These are phyloP conservation scores for Thripadectes ignobilis DNA, from an alignment of 2,797 vertebrate genomes.

Conservation along the genomic window DNA sequence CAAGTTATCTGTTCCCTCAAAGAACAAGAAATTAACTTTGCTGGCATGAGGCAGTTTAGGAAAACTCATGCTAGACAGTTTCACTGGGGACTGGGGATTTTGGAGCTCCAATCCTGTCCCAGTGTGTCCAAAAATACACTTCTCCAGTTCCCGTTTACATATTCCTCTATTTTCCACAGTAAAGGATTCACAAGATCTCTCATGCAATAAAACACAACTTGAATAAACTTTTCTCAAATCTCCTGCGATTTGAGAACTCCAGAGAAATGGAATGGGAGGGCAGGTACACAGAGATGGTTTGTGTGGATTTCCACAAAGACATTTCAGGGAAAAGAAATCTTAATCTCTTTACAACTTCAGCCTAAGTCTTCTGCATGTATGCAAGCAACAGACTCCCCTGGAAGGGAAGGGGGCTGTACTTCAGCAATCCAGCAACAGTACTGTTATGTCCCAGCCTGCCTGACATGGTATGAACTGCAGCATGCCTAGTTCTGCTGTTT, in stretches of 20 bases:
- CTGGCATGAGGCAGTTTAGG: conserved; percentile 2
- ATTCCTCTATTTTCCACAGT: not conserved
- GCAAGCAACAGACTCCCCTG: not conserved
- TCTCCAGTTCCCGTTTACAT: conserved; percentile 21
- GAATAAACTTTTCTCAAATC: not conserved
- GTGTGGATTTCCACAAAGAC: not conserved
- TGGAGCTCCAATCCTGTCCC: not conserved
- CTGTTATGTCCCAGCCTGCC: not conserved
- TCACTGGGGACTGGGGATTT: not conserved
- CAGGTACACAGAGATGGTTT: not conserved
- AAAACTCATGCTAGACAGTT: not conserved
- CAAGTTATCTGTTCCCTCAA: conserved; percentile 47
- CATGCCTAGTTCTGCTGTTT: not conserved
- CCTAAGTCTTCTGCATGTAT: not conserved
- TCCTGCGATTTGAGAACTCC: not conserved
- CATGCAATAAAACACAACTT: not conserved
- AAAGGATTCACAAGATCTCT: not conserved
- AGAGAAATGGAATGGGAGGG: conserved; percentile 29
- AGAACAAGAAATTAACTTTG: conserved; percentile 40
- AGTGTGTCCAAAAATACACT: not conserved
- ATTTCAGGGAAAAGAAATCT: not conserved
- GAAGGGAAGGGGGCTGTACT: not conserved
- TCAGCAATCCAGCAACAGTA: not conserved
- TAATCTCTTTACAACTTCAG: conserved; percentile 52
- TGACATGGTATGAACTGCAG: not conserved